Base-by-base conservation (phyloP, 1,140 invertebrate species). In the Dendrolimus kikuchii region DNA sequence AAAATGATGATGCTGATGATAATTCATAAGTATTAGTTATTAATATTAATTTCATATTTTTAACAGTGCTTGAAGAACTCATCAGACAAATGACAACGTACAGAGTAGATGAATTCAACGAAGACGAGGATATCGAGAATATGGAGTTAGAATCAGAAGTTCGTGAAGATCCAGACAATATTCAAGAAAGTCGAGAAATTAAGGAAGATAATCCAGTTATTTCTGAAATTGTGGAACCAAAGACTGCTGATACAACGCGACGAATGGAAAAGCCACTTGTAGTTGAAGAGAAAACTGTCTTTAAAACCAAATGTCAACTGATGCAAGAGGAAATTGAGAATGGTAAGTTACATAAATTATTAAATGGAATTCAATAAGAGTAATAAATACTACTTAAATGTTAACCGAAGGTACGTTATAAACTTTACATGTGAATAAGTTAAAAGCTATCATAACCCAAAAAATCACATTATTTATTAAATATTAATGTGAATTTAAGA, bases 21-120 rank as follows among this genome's bases (percentile, higher is more conserved):
- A 23, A 23, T 23, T 23, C 3, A 23, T 23, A 23, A 23, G 23
- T 23, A 23, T 23, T 23, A 1, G 23, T 23, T 23, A 23, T 23
- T 23, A 23, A 23, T 23, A 23, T 3, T 23, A 23, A 23, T 45
- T 48, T 50, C 10, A n/a, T 47, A 38, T 37, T 47, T 53, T 48
- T 78, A 78, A 39, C 68, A 89, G 90, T 92, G 40, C 79, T 92
- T 64, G 91, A 92, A 85, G 90, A 92, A 66, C 72, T 92, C 2
- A 91, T 92, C 51, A 78, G 88, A 62, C 91, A 92, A 76, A 89
- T 92, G 69, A 91, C 90, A 9, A 79, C 88, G 1, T 88, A 81
- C 41, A 71, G 76, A 65, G 68, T 90, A 42, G 88, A 88, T 8
- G 89, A 90, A 43, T 82, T 89, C 10, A 79, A 86, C 46, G 88